These are phyloP conservation scores for Eupithecia pulchellata DNA, from an alignment of 2,888 invertebrate species.

Conservation along the genomic window DNA sequence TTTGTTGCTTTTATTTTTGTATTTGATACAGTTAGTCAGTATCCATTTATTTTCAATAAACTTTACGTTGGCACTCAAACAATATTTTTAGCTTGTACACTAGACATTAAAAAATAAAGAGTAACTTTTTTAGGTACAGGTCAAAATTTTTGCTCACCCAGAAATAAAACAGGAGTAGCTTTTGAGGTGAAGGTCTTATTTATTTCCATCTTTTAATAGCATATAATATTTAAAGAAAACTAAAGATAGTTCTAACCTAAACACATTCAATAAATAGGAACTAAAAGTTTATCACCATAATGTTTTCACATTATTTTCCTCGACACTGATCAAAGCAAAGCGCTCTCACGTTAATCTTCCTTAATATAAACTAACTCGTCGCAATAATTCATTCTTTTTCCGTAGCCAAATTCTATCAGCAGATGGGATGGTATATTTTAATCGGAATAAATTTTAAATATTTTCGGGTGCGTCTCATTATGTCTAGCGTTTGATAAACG, in stretches of 20 bases:
- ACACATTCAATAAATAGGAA: neutral
- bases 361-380: constrained; percentile 41
- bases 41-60: neutral
- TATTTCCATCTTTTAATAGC: neutral
- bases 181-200: neutral
- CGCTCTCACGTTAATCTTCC: constrained; percentile 13
- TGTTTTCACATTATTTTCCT: constrained; percentile 11
- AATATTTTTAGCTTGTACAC: too few relatives aligned
- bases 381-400: constrained; percentile 49
- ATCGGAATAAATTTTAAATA: constrained; percentile 73
- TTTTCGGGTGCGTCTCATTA: constrained; percentile 78
- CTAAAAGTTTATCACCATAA: neutral
- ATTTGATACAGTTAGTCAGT: neutral
- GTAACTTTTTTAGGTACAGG: too few relatives aligned
- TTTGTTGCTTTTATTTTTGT: constrained; percentile 28
- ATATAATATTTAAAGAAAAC: neutral
- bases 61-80: too few relatives aligned
- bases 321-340: neutral
- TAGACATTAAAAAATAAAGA: too few relatives aligned
- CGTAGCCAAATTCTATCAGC: constrained; percentile 55
- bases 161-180: neutral
- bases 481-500: constrained; percentile 81
- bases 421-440: constrained; percentile 62
- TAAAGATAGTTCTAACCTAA: neutral
- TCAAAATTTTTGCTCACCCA: neutral